phyloP scores from a whole-genome alignment of 1,140 invertebrate species.

The Drosophila serrata region DNA sequence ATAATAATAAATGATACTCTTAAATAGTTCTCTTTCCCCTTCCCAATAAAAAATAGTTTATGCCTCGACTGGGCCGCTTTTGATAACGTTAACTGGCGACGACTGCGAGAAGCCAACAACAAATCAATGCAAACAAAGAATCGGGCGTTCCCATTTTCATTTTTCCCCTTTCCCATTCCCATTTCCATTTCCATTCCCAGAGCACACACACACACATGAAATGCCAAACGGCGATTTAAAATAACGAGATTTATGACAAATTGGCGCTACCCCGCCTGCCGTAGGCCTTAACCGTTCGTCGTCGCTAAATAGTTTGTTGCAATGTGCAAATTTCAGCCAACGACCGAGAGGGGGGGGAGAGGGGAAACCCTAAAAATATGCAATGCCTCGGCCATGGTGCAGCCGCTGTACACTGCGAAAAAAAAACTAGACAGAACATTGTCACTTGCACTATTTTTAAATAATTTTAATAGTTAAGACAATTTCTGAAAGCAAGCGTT shows the following conservation, averaged over 20 bases:
- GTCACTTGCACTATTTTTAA: too few relatives aligned
- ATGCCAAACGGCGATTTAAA: constrained; percentile 72
- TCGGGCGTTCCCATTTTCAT: constrained; percentile 2
- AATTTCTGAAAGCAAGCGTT: too few relatives aligned
- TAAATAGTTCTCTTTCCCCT: not conserved
- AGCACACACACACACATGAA: constrained; percentile 4
- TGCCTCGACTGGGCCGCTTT: constrained; percentile 52
- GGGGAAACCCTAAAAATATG: constrained; percentile 75
- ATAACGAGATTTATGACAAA: constrained; percentile 84
- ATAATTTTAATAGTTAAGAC: too few relatives aligned
- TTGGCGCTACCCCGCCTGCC: constrained; percentile 56
- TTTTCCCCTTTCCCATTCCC: too few relatives aligned
- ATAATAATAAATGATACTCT: not conserved
- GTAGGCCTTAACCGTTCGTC: constrained; percentile 1
- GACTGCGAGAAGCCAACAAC: constrained; percentile 34
- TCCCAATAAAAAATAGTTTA: constrained; percentile 19
- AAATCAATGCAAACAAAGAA: constrained; percentile 53
- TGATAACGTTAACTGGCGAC: constrained; percentile 52
- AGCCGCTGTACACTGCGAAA: constrained; percentile 12
- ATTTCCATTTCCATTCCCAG: not conserved
- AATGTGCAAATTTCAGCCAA: constrained; percentile 37
- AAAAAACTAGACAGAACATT: not conserved
- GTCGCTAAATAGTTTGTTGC: constrained; percentile 70
- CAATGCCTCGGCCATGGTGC: constrained; percentile 29
- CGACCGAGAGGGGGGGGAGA: not conserved